A percentile compares a stretch with the other conserved stretches of the same genome.
These are phyloP conservation scores for Craseonycteris thonglongyai DNA, from an alignment of 2,113 vertebrate genomes.

Conservation along the genomic window DNA sequence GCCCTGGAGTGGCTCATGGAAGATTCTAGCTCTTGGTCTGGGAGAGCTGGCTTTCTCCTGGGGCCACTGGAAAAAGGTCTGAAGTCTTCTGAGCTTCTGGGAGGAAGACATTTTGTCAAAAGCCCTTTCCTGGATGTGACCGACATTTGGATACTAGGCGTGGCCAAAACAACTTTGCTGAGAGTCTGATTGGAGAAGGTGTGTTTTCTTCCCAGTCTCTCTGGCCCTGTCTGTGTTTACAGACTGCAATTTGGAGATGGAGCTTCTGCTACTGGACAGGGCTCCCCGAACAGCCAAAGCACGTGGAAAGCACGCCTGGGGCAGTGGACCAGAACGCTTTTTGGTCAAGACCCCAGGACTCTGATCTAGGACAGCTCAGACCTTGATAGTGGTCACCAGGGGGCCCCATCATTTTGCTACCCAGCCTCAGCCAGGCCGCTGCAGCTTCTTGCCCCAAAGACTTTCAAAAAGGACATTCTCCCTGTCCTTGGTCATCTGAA, in stretches of 20 bases:
- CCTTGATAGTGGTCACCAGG: background rate
- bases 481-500: background rate
- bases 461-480: background rate
- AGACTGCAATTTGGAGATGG: background rate
- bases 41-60: background rate
- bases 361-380: background rate
- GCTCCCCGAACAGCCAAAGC: background rate
- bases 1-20: background rate
- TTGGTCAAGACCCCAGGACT: background rate
- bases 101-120: background rate
- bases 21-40: background rate
- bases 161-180: background rate
- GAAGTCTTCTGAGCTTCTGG: background rate
- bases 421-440: background rate
- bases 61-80: background rate
- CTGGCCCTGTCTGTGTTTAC: background rate
- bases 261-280: background rate
- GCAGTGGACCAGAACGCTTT: no score
- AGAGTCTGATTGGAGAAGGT: background rate
- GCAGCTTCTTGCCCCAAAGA: background rate
- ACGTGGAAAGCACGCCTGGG: background rate
- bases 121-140: background rate
- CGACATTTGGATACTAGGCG: background rate
- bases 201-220: background rate
- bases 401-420: rapidly evolving